phyloP scores from a whole-genome alignment of 2,888 invertebrate species.

The Leptopilina myrica region DNA sequence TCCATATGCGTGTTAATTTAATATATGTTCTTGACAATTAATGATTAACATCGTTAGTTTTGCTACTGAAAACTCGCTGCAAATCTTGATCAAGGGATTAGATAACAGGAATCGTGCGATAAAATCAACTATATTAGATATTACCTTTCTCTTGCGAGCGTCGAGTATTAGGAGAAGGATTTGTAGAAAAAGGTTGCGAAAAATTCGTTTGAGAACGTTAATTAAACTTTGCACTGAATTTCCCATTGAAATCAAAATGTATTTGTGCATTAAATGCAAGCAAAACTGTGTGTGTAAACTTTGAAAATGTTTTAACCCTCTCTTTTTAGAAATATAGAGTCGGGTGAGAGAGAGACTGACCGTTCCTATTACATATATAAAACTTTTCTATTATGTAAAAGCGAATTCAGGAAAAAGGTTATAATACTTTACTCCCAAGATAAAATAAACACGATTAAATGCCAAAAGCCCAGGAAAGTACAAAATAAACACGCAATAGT shows the following conservation, averaged over 20 bases:
- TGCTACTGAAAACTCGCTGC: slow-evolving; percentile 25
- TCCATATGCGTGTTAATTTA: not conserved
- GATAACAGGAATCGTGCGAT: slow-evolving; percentile 11
- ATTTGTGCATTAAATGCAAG: no score
- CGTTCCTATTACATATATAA: not conserved
- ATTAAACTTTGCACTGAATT: slow-evolving; percentile 30
- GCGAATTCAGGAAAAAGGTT: slow-evolving; percentile 30
- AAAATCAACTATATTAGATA: slow-evolving; percentile 25
- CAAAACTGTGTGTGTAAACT: no score
- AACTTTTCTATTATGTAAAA: slow-evolving; percentile 25
- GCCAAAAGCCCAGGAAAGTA: slow-evolving; percentile 26
- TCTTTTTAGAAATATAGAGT: no score
- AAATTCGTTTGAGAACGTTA: slow-evolving; percentile 12
- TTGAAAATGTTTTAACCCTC: no score
- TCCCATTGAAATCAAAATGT: slow-evolving; percentile 26
- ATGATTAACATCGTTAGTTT: slow-evolving; percentile 27
- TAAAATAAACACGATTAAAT: slow-evolving; percentile 31
- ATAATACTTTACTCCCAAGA: slow-evolving; percentile 7
- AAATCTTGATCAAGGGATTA: slow-evolving; percentile 23
- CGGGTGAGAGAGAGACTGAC: not conserved
- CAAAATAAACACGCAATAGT: slow-evolving; percentile 1
- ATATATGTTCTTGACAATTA: slow-evolving; percentile 6
- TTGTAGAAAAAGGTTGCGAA: slow-evolving; percentile 21
- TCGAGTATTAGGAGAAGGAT: not conserved
- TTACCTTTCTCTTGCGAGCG: slow-evolving; percentile 12